A percentile compares a stretch with the other conserved stretches of the same genome.
Conservation (phyloP, 2,113 vertebrate genomes). For the Chaetorhynchus papuensis region DNA sequence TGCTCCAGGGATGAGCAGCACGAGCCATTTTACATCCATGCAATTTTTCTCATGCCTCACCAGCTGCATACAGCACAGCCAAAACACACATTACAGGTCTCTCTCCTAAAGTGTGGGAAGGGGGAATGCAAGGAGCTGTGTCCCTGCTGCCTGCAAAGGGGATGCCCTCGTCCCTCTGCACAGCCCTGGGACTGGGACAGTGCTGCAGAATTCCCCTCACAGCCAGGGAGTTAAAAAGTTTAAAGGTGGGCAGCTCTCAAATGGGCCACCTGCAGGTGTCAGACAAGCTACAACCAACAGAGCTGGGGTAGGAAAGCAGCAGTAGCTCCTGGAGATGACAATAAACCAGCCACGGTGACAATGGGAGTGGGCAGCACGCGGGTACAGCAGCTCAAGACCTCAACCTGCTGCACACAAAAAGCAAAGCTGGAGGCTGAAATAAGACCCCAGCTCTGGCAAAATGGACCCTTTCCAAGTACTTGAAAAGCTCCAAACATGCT, state of each 20-base stretch:
- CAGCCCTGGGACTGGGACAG: background rate
- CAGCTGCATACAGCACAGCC: background rate
- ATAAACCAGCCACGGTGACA: background rate
- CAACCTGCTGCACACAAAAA: background rate
- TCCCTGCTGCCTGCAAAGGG: background rate
- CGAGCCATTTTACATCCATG: background rate
- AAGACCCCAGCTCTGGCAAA: slow-evolving; percentile 42
- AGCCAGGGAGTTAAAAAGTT: background rate
- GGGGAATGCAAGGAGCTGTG: background rate
- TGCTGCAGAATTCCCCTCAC: background rate
- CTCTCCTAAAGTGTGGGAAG: background rate
- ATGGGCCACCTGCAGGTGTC: background rate
- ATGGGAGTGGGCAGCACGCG: background rate
- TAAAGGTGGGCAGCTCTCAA: background rate
- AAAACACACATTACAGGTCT: fast-evolving
- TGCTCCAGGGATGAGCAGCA: slow-evolving; percentile 55
- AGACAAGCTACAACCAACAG: background rate
- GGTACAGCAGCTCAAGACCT: background rate
- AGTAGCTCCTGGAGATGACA: background rate
- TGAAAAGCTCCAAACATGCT: slow-evolving; percentile 62
- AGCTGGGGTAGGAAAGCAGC: fast-evolving
- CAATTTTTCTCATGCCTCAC: background rate
- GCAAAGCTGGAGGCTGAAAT: slow-evolving; percentile 53
- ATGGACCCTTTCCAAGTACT: slow-evolving; percentile 62
- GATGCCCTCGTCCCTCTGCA: fast-evolving